A percentile compares a stretch with the other conserved stretches of the same genome.
phyloP scores from a whole-genome alignment of 2,797 vertebrate species.

The Falco peregrinus region DNA sequence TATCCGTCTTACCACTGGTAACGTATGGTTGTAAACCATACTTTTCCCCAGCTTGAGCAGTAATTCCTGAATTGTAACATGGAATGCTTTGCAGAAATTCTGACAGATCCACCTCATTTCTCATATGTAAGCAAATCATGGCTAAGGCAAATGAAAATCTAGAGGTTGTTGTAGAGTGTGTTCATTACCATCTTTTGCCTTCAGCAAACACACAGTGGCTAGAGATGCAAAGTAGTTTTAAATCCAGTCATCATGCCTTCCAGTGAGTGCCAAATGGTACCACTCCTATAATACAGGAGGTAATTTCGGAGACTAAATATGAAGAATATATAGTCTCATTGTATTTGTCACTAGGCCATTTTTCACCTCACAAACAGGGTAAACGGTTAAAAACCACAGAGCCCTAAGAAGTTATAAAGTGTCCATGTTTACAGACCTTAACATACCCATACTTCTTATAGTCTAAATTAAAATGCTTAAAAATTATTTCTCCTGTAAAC shows the following conservation, averaged over 20 bases:
- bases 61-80: background rate
- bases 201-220: background rate
- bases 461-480: background rate
- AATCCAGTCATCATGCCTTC: background rate
- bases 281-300: background rate
- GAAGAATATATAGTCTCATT: background rate
- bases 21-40: background rate
- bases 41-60: background rate
- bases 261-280: background rate
- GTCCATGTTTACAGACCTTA: background rate
- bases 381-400: background rate
- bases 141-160: background rate
- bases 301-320: background rate
- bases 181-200: background rate
- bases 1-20: too few species aligned
- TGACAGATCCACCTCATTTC: background rate
- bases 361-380: background rate
- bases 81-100: background rate
- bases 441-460: background rate
- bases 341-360: background rate
- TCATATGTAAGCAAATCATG: background rate
- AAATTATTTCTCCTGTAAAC: background rate
- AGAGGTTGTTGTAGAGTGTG: background rate
- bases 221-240: background rate
- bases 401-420: background rate